These are phyloP conservation scores for Troilus luridus DNA, from an alignment of 2,888 invertebrate genomes.

Conservation along the genomic window DNA sequence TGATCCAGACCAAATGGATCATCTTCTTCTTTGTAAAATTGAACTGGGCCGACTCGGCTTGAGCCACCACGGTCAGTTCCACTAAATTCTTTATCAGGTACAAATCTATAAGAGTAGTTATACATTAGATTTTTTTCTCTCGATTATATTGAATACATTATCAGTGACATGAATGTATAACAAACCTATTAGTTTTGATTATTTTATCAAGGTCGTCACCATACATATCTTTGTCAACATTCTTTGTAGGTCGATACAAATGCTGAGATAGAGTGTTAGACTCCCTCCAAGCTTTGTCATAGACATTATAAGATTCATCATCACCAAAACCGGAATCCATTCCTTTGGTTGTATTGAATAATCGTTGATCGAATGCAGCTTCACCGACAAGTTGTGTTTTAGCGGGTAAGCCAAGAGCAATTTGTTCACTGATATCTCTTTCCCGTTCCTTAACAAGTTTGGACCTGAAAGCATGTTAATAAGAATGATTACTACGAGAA, in stretches of 20 bases:
- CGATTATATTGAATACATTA: background rate
- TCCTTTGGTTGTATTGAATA: conserved; percentile 94
- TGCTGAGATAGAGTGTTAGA: conserved; percentile 87
- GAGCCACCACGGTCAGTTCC: conserved; percentile 83
- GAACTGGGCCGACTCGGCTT: conserved; percentile 92
- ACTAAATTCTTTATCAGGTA: conserved; percentile 96
- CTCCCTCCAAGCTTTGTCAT: conserved; percentile 98
- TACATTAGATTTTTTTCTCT: background rate
- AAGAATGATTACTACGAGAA: background rate
- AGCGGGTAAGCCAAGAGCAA: conserved; percentile 95
- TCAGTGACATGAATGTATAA: background rate
- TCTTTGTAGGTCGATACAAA: conserved; percentile 90
- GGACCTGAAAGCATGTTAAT: conserved; percentile 72
- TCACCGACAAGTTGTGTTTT: conserved; percentile 81
- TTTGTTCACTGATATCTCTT: conserved; percentile 98
- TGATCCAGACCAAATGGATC: conserved; percentile 99
- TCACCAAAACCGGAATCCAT: conserved; percentile 97
- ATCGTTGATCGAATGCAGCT: conserved; percentile 92
- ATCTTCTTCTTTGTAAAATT: conserved; percentile 83
- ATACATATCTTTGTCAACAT: conserved; percentile 91
- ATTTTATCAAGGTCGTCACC: conserved; percentile 91
- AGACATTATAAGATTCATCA: conserved; percentile 97
- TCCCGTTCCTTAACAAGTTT: conserved; percentile 92
- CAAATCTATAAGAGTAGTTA: conserved; percentile 78
- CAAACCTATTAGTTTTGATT: conserved; percentile 85